Evolutionary conservation across 2,113 vertebrate genomes (phyloP).

Genomic region (Plecotus auritus): DNA sequence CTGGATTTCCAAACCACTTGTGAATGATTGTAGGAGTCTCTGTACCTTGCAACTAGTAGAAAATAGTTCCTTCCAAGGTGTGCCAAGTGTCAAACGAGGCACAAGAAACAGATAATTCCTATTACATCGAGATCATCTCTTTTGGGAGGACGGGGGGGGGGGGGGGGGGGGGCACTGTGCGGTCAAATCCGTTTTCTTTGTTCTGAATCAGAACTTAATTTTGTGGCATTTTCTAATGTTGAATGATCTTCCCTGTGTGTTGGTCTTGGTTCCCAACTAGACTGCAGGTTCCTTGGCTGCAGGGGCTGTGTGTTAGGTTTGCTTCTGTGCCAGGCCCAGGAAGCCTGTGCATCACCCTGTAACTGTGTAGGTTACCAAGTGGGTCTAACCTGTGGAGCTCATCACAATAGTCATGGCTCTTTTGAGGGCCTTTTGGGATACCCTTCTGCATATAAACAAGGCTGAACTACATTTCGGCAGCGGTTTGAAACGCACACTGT

Average conservation of each 20-base stretch:
- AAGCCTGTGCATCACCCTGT: background rate
- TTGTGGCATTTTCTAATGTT: background rate
- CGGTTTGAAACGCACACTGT: background rate
- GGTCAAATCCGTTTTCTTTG: background rate
- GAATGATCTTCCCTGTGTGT: background rate
- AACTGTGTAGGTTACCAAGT: background rate
- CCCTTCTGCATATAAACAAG: background rate
- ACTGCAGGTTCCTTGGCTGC: background rate
- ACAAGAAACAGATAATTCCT: background rate
- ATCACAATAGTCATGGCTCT: background rate
- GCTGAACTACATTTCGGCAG: background rate
- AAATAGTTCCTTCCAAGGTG: background rate
- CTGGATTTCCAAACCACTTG: slow-evolving; percentile 38
- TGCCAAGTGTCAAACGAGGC: background rate
- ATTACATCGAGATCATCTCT: background rate
- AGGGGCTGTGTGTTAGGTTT: background rate
- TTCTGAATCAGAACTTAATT: background rate
- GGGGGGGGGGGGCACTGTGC: background rate
- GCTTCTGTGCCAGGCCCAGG: background rate
- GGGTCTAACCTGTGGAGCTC: background rate
- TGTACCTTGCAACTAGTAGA: background rate
- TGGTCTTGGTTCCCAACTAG: background rate
- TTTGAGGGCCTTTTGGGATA: background rate
- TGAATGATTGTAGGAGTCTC: background rate
- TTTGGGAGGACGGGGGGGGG: fast-evolving